Percentiles rank a stretch among this genome's conserved stretches.
phyloP scores from a whole-genome alignment of 2,113 vertebrate genomes.

The Callipepla californica region DNA sequence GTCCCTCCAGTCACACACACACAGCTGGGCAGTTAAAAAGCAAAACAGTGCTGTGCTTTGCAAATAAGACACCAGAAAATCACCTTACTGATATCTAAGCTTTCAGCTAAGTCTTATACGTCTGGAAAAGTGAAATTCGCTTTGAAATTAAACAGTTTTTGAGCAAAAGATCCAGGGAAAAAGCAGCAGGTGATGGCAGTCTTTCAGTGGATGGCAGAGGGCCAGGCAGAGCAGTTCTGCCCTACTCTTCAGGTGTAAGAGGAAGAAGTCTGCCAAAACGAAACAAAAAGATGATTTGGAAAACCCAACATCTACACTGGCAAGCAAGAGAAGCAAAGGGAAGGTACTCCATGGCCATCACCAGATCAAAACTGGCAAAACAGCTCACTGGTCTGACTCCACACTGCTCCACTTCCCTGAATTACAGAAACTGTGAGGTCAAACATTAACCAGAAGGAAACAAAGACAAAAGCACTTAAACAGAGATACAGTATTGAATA shows the following conservation, averaged over 20 bases:
- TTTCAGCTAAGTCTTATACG: not conserved
- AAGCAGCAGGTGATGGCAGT: not conserved
- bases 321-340: not conserved
- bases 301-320: not conserved
- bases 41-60: not conserved
- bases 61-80: not conserved
- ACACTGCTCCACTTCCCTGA: not conserved
- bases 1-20: accelerated
- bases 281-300: not conserved
- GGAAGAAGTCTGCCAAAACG: not conserved
- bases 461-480: not conserved
- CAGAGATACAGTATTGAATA: not conserved
- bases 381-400: not conserved
- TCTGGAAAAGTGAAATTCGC: not conserved
- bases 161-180: not conserved
- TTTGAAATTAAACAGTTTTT: not conserved
- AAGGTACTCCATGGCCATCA: not conserved
- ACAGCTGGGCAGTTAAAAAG: not conserved
- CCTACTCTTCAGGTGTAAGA: not conserved
- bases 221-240: not conserved
- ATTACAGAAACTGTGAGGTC: not conserved
- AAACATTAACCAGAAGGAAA: conserved; percentile 3
- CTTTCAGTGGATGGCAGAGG: not conserved
- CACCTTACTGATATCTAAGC: not conserved
- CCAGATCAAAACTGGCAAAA: not conserved